phyloP scores from a whole-genome alignment of 2,797 vertebrate species.

The Sciurus carolinensis region DNA sequence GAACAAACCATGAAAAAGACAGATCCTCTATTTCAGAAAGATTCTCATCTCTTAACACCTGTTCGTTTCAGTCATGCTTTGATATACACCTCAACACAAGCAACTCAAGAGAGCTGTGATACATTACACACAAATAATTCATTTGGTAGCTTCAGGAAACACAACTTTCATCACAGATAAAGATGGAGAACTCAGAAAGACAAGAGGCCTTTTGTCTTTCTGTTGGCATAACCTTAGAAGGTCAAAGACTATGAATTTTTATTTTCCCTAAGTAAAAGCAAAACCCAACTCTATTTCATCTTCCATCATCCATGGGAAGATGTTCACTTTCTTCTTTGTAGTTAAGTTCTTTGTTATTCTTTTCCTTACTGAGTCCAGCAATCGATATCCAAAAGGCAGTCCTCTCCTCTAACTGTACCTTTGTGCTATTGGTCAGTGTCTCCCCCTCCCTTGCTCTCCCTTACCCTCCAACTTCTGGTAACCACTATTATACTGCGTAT shows the following conservation, averaged over 20 bases:
- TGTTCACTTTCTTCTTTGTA: background rate
- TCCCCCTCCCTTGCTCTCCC: no score
- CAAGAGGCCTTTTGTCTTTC: background rate
- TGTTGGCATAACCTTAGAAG: background rate
- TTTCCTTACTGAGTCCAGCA: background rate
- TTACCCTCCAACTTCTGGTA: background rate
- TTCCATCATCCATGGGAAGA: constrained; percentile 7
- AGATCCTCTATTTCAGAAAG: background rate
- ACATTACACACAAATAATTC: background rate
- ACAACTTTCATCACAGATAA: background rate
- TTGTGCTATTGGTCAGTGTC: background rate
- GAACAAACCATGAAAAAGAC: background rate
- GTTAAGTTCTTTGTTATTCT: constrained; percentile 9
- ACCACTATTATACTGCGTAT: background rate
- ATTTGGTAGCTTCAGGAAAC: background rate
- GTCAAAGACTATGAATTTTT: background rate
- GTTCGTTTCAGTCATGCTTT: background rate
- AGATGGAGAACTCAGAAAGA: background rate
- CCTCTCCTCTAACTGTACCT: background rate
- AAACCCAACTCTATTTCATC: background rate
- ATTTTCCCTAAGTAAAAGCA: constrained; percentile 38
- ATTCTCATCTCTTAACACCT: background rate
- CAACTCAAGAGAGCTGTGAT: background rate
- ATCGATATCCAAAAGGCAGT: background rate
- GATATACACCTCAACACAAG: background rate